Evolutionary conservation across 1,140 invertebrate species (phyloP), one percentile per base, ranked within the genome.

Genomic region (Drosophila santomea): DNA sequence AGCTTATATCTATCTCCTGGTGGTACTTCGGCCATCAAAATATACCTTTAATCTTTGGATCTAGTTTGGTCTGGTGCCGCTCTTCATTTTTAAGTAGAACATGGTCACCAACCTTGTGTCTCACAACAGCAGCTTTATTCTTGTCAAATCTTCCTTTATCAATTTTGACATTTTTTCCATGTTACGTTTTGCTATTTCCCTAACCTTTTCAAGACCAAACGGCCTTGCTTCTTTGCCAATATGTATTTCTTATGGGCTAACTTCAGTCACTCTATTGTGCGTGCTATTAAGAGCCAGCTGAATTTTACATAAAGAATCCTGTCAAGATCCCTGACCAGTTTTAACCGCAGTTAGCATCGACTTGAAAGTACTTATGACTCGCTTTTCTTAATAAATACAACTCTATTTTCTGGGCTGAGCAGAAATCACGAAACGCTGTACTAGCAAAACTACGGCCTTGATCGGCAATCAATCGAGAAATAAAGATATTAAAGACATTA

Each of bases 261-360:
- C 4, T 10, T 11, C 32, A 20, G 25, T 50, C 4, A 25, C 23
- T 50, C 8, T 28, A 28, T 50, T 50, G 47, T 7, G 12, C 47
- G 14, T 32, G 7, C 1, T 15, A 50, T 50, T 50, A 8, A 32
- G 28, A 4, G 23, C 23, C 23, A 48, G 23, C 14, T 48, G 45
- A 14, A 25, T 14, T 20, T 48, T 2, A 23, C 20, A 25, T 48
- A 59, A 39, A 48, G 62, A 25, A 11, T 58, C 62, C 36, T 44
- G 43, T 10, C 17, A 54, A 39, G 41, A 63, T 28, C 61, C 11
- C 12, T 50, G 11, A 14, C 64, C 41, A 35, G 48, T 12, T 28
- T 69, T 32, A 15, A 69, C 58, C 10, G 32, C 66, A 12, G 58
- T 69, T 43, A 91, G 39, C 76, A 85, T 74, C 41, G 47, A 62